phyloP scores from a whole-genome alignment of 2,888 invertebrate species.

The Morpho achilles region DNA sequence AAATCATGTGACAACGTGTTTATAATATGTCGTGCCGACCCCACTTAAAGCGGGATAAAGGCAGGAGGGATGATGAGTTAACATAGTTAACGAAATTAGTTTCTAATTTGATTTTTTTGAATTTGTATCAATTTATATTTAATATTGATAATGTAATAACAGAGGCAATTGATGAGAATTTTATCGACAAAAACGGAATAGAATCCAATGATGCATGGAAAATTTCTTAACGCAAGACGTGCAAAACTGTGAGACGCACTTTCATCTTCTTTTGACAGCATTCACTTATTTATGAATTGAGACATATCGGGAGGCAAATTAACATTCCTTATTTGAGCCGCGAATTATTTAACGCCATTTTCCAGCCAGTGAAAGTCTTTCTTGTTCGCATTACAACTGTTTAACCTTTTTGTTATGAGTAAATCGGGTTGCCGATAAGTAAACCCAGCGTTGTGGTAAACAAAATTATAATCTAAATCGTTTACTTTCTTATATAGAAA shows the following conservation, averaged over 20 bases:
- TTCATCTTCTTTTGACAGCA: conserved; percentile 27
- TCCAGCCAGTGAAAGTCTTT: conserved; percentile 4
- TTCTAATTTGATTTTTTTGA: too few species aligned
- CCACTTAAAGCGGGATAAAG: too few species aligned
- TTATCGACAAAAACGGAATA: conserved; percentile 27
- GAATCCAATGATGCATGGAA: conserved; percentile 35
- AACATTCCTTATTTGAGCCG: conserved; percentile 3
- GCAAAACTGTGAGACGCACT: conserved; percentile 31
- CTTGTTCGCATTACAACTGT: conserved; percentile 6
- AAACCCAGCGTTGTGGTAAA: too few species aligned
- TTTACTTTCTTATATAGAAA: too few species aligned
- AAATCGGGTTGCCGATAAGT: too few species aligned
- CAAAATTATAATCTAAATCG: too few species aligned
- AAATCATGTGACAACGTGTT: too few species aligned
- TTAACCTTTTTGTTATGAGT: conserved; percentile 4
- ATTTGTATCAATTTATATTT: not conserved
- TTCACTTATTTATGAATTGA: conserved; percentile 7
- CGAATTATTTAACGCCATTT: not conserved
- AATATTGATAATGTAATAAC: conserved; percentile 2
- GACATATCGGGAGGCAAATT: not conserved
- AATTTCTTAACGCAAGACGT: conserved; percentile 34
- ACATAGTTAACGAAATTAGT: too few species aligned
- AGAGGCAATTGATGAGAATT: conserved; percentile 14
- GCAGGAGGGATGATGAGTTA: too few species aligned
- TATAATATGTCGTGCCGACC: too few species aligned